Evolutionary conservation across 64 coral and sea anemone genomes (phyloP).

Genomic region (Pocillopora verrucosa): DNA sequence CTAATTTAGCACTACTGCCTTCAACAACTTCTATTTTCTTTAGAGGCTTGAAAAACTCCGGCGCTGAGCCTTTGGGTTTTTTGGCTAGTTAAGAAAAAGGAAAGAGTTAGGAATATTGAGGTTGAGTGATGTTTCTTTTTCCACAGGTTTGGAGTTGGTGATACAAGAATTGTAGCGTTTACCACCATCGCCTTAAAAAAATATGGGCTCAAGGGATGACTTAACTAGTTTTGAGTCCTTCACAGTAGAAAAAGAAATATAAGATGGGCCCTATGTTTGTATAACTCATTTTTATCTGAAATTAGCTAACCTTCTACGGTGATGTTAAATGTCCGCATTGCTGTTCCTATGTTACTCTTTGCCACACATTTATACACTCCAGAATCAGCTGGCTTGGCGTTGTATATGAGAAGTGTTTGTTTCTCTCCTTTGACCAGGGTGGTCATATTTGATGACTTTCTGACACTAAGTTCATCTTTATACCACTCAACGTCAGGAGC

Average conservation of each 20-base stretch:
- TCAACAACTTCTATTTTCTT: slow-evolving; percentile 64
- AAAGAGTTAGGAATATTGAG: neutral
- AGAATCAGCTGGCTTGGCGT: slow-evolving; percentile 63
- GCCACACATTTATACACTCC: slow-evolving; percentile 96
- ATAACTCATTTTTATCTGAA: neutral
- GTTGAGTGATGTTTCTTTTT: neutral
- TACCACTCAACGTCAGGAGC: slow-evolving; percentile 86
- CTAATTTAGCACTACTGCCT: slow-evolving; percentile 68
- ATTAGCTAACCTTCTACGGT: slow-evolving; percentile 77
- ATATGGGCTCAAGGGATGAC: no score
- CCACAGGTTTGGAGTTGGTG: no score
- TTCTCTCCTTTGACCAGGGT: slow-evolving; percentile 60
- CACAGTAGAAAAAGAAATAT: no score
- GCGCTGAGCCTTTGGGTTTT: slow-evolving; percentile 79
- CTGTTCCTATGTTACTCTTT: slow-evolving; percentile 72
- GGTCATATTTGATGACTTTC: slow-evolving; percentile 55
- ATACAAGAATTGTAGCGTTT: no score
- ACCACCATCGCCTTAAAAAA: no score
- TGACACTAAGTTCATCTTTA: slow-evolving; percentile 67
- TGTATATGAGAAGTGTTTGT: slow-evolving; percentile 56
- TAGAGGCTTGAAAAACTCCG: slow-evolving; percentile 70
- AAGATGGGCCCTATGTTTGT: no score
- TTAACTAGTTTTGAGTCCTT: no score
- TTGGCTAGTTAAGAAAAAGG: slow-evolving; percentile 40
- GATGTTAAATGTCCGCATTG: slow-evolving; percentile 66